Percentiles rank a stretch among this genome's conserved stretches.
These are phyloP conservation scores for Suricata suricatta DNA, from an alignment of 2,113 vertebrate genomes.

Conservation along the genomic window DNA sequence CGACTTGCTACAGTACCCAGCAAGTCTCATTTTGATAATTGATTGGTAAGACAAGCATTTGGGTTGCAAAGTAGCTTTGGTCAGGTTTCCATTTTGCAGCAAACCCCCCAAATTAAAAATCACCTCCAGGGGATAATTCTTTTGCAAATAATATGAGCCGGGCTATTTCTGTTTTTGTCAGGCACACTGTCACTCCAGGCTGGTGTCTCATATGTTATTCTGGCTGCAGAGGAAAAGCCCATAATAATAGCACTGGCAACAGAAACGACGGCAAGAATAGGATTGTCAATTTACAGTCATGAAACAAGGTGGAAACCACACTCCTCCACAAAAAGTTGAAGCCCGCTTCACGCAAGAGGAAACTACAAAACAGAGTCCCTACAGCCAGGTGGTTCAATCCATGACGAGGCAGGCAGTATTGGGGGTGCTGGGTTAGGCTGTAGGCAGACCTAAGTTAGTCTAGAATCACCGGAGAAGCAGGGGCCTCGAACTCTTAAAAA, in stretches of 20 bases:
- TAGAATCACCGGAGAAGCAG: background rate
- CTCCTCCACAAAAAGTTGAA: slow-evolving; percentile 65
- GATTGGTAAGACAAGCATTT: slow-evolving; percentile 68
- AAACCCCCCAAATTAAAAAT: slow-evolving; percentile 82
- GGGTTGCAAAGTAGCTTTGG: slow-evolving; percentile 59
- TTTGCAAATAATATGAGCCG: slow-evolving; percentile 78
- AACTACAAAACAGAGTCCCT: background rate
- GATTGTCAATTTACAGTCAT: slow-evolving; percentile 69
- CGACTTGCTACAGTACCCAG: background rate
- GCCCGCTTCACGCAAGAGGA: slow-evolving; percentile 2
- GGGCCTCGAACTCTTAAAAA: background rate
- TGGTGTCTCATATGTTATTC: slow-evolving; percentile 82
- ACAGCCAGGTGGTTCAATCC: background rate
- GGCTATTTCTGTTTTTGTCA: slow-evolving; percentile 81
- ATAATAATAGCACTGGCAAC: slow-evolving; percentile 67
- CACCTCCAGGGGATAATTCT: slow-evolving; percentile 76
- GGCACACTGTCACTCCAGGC: slow-evolving; percentile 78
- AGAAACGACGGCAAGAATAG: slow-evolving; percentile 69
- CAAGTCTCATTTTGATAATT: slow-evolving; percentile 68
- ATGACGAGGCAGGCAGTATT: background rate
- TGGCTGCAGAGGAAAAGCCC: slow-evolving; percentile 68
- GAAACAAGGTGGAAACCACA: slow-evolving; percentile 73
- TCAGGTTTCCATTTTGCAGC: slow-evolving; percentile 64
- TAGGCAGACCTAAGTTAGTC: background rate
- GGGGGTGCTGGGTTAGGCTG: background rate